Evolutionary conservation across 2,797 vertebrate genomes (phyloP).

Genomic region (Naso thynnoides): DNA sequence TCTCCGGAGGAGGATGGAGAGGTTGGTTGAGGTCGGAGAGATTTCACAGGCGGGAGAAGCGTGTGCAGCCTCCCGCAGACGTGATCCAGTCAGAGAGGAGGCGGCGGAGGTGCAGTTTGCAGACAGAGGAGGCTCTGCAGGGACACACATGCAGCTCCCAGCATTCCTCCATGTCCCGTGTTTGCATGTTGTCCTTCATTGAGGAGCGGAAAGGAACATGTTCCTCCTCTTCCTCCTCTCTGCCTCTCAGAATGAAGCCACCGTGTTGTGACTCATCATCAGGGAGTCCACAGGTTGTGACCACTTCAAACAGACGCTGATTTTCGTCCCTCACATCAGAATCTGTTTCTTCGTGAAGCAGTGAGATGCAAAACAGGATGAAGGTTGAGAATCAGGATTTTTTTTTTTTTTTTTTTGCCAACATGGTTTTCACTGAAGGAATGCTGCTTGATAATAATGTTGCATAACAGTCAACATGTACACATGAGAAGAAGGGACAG

Average conservation of each 20-base stretch:
- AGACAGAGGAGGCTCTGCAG: slow-evolving; percentile 3
- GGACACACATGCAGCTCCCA: neutral
- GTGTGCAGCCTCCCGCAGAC: slow-evolving; percentile 33
- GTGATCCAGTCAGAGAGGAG: slow-evolving; percentile 7
- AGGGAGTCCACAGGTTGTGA: slow-evolving; percentile 19
- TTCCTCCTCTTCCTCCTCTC: neutral
- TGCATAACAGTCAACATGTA: neutral
- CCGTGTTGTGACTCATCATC: slow-evolving; percentile 38
- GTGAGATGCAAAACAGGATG: neutral
- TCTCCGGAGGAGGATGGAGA: neutral
- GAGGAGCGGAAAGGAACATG: neutral
- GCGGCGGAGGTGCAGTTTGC: neutral
- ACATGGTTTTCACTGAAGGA: neutral
- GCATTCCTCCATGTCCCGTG: neutral
- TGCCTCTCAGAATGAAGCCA: slow-evolving; percentile 1
- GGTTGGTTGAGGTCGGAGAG: slow-evolving; percentile 27
- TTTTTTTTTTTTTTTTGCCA: too few species aligned
- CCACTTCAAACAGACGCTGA: neutral
- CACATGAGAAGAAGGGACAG: too few species aligned
- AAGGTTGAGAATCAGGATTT: neutral
- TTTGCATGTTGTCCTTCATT: slow-evolving; percentile 7
- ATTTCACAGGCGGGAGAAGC: slow-evolving; percentile 11
- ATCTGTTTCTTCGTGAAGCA: neutral
- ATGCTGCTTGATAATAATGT: neutral
- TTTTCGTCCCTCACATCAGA: neutral